Conservation (phyloP, 92 coral and sea anemone genomes). For the Bergia puertoricense region DNA sequence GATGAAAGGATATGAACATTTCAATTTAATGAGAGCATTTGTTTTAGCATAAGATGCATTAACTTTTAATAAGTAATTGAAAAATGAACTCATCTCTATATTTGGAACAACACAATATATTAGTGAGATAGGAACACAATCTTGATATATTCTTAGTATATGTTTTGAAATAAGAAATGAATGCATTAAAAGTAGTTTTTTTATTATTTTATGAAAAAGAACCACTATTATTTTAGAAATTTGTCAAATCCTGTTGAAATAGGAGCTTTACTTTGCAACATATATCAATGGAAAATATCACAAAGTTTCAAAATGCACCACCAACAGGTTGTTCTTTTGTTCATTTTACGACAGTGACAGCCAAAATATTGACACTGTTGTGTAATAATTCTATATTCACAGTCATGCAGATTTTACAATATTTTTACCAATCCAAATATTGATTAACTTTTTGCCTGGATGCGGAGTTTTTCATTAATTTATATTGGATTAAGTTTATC, state of each 20-base stretch:
- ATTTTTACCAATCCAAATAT: not conserved
- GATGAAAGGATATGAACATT: not conserved
- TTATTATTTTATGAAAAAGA: not conserved
- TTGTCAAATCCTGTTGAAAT: not conserved
- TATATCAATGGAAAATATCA: no score
- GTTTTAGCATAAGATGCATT: not conserved
- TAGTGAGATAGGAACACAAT: not conserved
- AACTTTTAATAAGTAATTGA: not conserved
- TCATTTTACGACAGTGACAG: not conserved
- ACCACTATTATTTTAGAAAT: no score
- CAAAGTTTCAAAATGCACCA: not conserved
- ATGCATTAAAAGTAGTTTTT: not conserved
- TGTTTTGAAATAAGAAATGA: not conserved
- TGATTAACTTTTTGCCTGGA: no score
- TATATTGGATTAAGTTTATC: no score
- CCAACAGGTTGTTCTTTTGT: slow-evolving; percentile 1
- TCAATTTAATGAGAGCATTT: not conserved
- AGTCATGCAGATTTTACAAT: not conserved
- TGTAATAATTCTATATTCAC: not conserved
- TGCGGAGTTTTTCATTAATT: no score
- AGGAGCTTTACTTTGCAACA: not conserved
- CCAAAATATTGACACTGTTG: not conserved
- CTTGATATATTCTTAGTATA: no score
- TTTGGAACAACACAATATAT: not conserved
- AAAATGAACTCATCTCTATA: not conserved